Evolutionary conservation across 2,888 invertebrate species (phyloP).

Genomic region (Perithous albicinctus): DNA sequence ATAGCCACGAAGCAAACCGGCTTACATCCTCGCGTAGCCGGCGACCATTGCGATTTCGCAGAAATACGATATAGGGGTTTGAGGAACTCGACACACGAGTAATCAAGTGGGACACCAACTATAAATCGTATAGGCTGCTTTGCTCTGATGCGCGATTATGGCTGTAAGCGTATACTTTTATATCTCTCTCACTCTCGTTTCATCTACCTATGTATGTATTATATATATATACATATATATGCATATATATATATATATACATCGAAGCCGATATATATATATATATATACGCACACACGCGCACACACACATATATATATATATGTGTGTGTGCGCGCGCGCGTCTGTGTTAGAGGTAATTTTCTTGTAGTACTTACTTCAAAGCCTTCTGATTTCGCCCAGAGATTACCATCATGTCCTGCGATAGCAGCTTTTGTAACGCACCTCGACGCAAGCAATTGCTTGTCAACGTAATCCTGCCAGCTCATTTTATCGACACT

Average conservation of each 20-base stretch:
- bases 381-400: conserved; percentile 97
- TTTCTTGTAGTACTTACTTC: conserved; percentile 93
- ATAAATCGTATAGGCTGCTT: neutral
- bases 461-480: conserved; percentile 99
- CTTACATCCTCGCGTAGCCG: conserved; percentile 52
- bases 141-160: conserved; percentile 12
- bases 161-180: neutral
- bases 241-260: too few species aligned
- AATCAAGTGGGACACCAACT: conserved; percentile 15
- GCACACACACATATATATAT: too few species aligned
- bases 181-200: neutral
- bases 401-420: conserved; percentile 97
- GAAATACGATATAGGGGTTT: conserved; percentile 45
- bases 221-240: neutral
- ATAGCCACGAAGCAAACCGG: conserved; percentile 51
- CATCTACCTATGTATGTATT: neutral
- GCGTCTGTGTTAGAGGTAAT: too few species aligned
- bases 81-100: conserved; percentile 20
- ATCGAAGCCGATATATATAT: too few species aligned
- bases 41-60: conserved; percentile 58
- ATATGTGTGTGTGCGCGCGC: neutral
- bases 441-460: conserved; percentile 97
- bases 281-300: too few species aligned
- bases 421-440: conserved; percentile 97
- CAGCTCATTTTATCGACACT: conserved; percentile 90